Evolutionary conservation across 2,113 vertebrate species (phyloP).

Genomic region (Heterotilapia buettikoferi): DNA sequence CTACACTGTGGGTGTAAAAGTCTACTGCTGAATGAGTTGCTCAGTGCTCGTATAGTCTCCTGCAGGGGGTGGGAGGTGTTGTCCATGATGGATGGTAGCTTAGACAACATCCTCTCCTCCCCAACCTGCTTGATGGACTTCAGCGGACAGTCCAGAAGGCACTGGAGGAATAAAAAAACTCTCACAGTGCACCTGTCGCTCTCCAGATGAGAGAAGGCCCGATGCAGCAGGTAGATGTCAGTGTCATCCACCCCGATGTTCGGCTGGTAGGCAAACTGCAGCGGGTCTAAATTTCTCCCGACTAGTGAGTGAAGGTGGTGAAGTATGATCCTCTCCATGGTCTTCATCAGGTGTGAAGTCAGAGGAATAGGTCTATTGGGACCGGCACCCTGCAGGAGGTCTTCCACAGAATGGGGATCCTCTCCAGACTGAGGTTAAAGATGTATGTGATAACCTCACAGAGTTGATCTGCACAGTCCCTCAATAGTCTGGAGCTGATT

Average conservation of each 20-base stretch:
- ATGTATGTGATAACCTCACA: not conserved
- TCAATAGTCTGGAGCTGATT: not conserved
- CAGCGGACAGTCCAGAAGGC: not conserved
- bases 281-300: not conserved
- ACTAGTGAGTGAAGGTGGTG: not conserved
- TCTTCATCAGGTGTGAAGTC: not conserved
- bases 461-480: not conserved
- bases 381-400: not conserved
- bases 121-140: not conserved
- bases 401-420: not conserved
- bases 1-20: not conserved
- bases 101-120: not conserved
- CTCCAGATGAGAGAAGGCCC: not conserved
- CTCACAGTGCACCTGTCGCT: not conserved
- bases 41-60: not conserved
- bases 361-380: not conserved
- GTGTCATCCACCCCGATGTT: not conserved
- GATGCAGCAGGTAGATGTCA: not conserved
- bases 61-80: not conserved
- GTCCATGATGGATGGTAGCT: not conserved
- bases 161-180: not conserved
- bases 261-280: not conserved
- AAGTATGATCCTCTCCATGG: not conserved
- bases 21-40: not conserved
- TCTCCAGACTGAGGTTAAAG: not conserved